Base-by-base conservation (phyloP, 2,888 invertebrate species). In the Euzetes globulus region DNA sequence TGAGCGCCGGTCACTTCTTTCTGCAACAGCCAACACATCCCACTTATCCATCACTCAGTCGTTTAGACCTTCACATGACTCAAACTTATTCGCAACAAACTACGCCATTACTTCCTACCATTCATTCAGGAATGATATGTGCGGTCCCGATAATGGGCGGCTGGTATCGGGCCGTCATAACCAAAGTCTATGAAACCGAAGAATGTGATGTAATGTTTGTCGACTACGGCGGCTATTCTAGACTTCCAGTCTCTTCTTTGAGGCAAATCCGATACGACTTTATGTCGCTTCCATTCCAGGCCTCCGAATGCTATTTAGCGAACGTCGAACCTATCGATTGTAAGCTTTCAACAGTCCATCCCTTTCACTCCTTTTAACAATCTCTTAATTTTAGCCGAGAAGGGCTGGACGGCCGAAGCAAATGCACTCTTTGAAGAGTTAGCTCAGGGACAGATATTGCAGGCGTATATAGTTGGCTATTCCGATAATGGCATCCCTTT, bases 11-110 rank as follows among this genome's bases (percentile, higher is more conserved):
- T 60, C 94, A 94, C 83, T 86, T 98, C 82, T 98, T 97, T 85
- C 87, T 99, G 76, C 97, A 97, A 83, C 91, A 95, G 83, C 95
- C 94, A 3, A 89, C 93, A 76, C 97, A 98, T 85, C 96, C 97
- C 7, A 90, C 94, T 63, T 94, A 90, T 85, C 91, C 91, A 22
- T 88, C 90, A 75, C 86, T 97, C 79, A 88, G 90, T 80, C 85
- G 89, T 76, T 86, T 96, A 79, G 91, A 91, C 82, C 79, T 82
- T 27, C 89, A 87, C 82, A 93, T 98, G 90, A 89, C 88, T 79
- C 86, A 87, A 76, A 89, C 90, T 77, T 98, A 98, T 84, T 71
- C 78, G n/a, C 77, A 77, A 47, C 33, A 73, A 60, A 76, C 77
- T 25, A 77, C 79, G 13, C 79, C 79, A 25, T 72, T 72, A 4